Percentiles rank a stretch among this genome's conserved stretches.
phyloP scores from a whole-genome alignment of 2,113 vertebrate genomes.

The Trichomycterus rosablanca region DNA sequence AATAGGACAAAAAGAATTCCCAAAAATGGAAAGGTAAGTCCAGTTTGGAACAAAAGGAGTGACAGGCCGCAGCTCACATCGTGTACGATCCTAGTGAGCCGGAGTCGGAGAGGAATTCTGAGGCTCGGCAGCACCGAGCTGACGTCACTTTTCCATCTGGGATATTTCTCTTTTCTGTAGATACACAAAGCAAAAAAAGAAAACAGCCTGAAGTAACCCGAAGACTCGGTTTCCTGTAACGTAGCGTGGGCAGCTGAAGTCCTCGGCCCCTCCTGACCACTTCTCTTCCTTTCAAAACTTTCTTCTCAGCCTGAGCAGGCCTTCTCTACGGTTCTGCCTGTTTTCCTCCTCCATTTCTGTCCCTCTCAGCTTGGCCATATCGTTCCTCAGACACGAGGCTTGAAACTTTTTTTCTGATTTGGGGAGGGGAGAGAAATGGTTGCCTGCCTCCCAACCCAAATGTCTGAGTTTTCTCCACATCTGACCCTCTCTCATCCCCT shows the following conservation, averaged over 20 bases:
- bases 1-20: slow-evolving; percentile 41
- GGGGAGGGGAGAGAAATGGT: slow-evolving; percentile 54
- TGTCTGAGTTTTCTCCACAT: slow-evolving; percentile 55
- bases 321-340: neutral
- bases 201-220: neutral
- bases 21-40: slow-evolving; percentile 50
- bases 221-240: slow-evolving; percentile 7
- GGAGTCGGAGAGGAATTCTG: slow-evolving; percentile 48
- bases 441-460: too few species aligned
- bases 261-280: neutral
- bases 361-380: slow-evolving; percentile 6
- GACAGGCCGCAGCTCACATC: slow-evolving; percentile 67
- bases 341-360: neutral
- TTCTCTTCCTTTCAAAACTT: slow-evolving; percentile 13
- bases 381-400: neutral
- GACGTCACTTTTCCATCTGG: slow-evolving; percentile 58
- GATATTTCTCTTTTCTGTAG: slow-evolving; percentile 15
- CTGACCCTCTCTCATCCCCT: slow-evolving; percentile 37
- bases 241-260: slow-evolving; percentile 7
- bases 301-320: slow-evolving; percentile 34
- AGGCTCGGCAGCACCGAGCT: slow-evolving; percentile 43
- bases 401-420: slow-evolving; percentile 13
- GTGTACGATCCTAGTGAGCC: slow-evolving; percentile 47
- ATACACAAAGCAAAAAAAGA: slow-evolving; percentile 14
- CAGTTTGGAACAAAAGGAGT: slow-evolving; percentile 54